Base-by-base conservation (phyloP, 1,140 invertebrate genomes). In the Leptoteleia sp. region DNA sequence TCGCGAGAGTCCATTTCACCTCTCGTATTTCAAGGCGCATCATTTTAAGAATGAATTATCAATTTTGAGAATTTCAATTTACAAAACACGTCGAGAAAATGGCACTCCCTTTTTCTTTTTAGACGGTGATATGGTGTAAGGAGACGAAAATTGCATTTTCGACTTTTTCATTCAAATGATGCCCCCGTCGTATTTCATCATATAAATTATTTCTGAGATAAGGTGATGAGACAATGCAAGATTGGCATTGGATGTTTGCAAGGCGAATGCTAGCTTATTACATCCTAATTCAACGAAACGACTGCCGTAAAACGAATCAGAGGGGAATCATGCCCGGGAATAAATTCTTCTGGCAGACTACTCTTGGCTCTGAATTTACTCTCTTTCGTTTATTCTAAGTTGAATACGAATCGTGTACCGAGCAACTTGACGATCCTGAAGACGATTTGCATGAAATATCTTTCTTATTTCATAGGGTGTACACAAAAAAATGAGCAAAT, bases 271-370 rank as follows among this genome's bases (percentile, higher is more conserved):
- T 78, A 84, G 82, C 81, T 85, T 83, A 83, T 85, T 81, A 68
- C 78, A 50, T 80, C 79, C 82, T 84, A 87, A 88, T 87, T 85
- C 83, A 81, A n/a, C n/a, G n/a, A n/a, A n/a, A n/a, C n/a, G n/a
- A n/a, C n/a, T n/a, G n/a, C n/a, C n/a, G n/a, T n/a, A n/a, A n/a
- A n/a, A n/a, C n/a, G n/a, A n/a, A n/a, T n/a, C n/a, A n/a, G n/a
- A n/a, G n/a, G n/a, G n/a, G n/a, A n/a, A n/a, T n/a, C n/a, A n/a
- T n/a, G n/a, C n/a, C n/a, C n/a, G n/a, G n/a, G n/a, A n/a, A n/a
- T n/a, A n/a, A n/a, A n/a, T n/a, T n/a, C n/a, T n/a, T n/a, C n/a
- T n/a, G n/a, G n/a, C n/a, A n/a, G n/a, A n/a, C n/a, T n/a, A n/a
- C n/a, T n/a, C n/a, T n/a, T n/a, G n/a, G n/a, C n/a, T n/a, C n/a